Base-by-base conservation (phyloP, 2,113 vertebrate species). In the Amblyornis subalaris region DNA sequence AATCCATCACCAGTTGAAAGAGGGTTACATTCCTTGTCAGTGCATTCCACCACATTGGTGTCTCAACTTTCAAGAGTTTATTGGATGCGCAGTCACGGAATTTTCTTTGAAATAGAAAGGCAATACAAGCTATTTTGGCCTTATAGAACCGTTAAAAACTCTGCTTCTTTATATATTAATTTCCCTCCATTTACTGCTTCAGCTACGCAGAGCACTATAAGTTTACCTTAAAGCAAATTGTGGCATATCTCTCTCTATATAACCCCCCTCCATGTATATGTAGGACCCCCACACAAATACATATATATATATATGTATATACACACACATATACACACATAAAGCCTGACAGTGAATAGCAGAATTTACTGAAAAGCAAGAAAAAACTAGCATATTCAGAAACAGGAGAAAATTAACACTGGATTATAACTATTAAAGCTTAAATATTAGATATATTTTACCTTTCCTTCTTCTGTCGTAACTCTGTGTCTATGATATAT, bases 1-100 rank as follows among this genome's bases (percentile, higher is more conserved):
- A 96, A 96, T 90, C 73, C 94, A 95, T 94, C 96, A 94, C 70
- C 29, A n/a, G 26, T 23, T 53, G 74, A 95, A 94, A 96, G 58
- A 91, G 26, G 44, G 38, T 64, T 95, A 77, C 54, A 72, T 84
- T 93, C 57, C 48, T 81, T 96, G 81, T 90, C 80, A 88, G 44
- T 60, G 61, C 67, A 57, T 57, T 71, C 29, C 18, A 65, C 67
- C 35, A 38, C 58, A 48, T 61, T 36, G 40, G 28, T 66, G 58
- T 76, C 60, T 87, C 20, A 72, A 17, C 67, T 71, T 92, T 70
- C 65, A 92, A 18, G 40, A 23, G 51, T 69, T 94, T 92, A 85
- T 92, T 88, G 80, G 80, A 89, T 94, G 48, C 53, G 44, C 42
- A 86, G 53, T 70, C 84, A 93, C 21, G 64, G 65, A 71, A 44